These are phyloP conservation scores for Subacronicta megacephala DNA, from an alignment of 2,888 invertebrate species.

Conservation along the genomic window DNA sequence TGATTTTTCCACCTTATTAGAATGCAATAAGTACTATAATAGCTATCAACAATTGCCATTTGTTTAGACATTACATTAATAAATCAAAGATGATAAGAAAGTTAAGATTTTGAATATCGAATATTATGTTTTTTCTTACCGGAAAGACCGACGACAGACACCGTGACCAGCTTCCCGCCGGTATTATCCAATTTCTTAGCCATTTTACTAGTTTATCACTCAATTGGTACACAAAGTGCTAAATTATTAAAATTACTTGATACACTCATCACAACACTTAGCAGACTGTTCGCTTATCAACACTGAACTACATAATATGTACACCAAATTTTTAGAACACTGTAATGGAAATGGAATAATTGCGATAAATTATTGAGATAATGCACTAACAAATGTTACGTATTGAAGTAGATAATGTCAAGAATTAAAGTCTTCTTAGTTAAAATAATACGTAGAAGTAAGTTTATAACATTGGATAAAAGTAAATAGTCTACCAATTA, in stretches of 20 bases:
- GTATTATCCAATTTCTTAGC: conserved; percentile 92
- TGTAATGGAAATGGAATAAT: conserved; percentile 34
- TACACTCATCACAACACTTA: conserved; percentile 82
- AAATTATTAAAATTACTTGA: conserved; percentile 69
- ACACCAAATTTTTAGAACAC: conserved; percentile 45
- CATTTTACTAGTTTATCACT: conserved; percentile 86
- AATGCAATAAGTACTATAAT: too few relatives aligned
- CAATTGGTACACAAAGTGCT: conserved; percentile 66
- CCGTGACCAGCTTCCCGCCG: conserved; percentile 93
- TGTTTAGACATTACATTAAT: too few relatives aligned
- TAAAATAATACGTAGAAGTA: not conserved
- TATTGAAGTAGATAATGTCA: conserved; percentile 23
- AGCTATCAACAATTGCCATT: too few relatives aligned
- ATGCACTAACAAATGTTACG: conserved; percentile 1
- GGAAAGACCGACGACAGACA: conserved; percentile 97
- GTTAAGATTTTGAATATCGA: not conserved
- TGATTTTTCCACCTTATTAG: not conserved
- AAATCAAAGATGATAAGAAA: too few relatives aligned
- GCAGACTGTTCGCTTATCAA: conserved; percentile 58
- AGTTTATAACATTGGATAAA: conserved; percentile 22
- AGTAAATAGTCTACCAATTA: conserved; percentile 66
- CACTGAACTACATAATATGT: conserved; percentile 57
- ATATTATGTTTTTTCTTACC: conserved; percentile 77
- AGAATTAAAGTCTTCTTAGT: conserved; percentile 5
- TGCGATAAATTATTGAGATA: conserved; percentile 9